Conservation (phyloP, 2,888 invertebrate genomes). For the Fissipunctia ypsillon region DNA sequence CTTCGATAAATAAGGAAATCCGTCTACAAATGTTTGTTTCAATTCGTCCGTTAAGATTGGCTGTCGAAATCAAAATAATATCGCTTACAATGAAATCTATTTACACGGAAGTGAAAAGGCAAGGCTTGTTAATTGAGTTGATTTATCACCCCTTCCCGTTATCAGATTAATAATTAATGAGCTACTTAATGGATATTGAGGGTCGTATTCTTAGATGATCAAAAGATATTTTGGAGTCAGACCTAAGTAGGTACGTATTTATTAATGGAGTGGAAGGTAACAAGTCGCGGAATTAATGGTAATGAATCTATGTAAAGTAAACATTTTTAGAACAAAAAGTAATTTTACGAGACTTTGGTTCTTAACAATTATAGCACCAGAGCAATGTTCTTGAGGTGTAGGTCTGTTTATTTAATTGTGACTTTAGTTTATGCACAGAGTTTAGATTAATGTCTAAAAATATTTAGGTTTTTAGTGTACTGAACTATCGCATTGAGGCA, state of each 20-base stretch:
- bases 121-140: conserved; percentile 49
- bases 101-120: conserved; percentile 47
- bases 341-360: neutral
- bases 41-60: conserved; percentile 39
- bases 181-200: conserved; percentile 46
- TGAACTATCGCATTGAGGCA: neutral
- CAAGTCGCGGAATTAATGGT: conserved; percentile 4
- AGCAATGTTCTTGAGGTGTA: neutral
- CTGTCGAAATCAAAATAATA: conserved; percentile 49
- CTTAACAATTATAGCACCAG: neutral
- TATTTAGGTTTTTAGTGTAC: neutral
- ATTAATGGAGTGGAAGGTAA: conserved; percentile 28
- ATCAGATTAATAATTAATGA: conserved; percentile 62
- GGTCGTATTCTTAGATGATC: conserved; percentile 37
- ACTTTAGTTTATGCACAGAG: no score
- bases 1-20: conserved; percentile 42
- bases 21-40: conserved; percentile 53
- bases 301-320: neutral
- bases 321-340: no score
- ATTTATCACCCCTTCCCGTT: conserved; percentile 48
- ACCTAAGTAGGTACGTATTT: conserved; percentile 3
- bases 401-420: neutral
- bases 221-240: conserved; percentile 52
- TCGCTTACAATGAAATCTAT: conserved; percentile 45
- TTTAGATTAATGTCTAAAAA: neutral